Conservation (phyloP, 2,797 vertebrate genomes). For the Pangasius mekongensis region DNA sequence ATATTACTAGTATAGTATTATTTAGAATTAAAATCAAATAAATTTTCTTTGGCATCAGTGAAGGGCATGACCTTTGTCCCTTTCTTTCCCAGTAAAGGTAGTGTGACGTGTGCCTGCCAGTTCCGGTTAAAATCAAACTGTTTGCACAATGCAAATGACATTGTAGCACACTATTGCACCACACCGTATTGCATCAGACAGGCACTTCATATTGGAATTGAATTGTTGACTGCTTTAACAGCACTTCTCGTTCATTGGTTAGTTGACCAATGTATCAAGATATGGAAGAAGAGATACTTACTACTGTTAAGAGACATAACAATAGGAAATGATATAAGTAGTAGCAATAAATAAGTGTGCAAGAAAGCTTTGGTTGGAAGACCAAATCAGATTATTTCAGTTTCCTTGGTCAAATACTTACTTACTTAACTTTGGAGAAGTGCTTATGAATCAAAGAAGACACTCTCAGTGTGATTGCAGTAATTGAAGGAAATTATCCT, state of each 20-base stretch:
- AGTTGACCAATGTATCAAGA: not conserved
- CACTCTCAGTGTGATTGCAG: constrained; percentile 20
- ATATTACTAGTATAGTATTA: not conserved
- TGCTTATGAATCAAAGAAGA: constrained; percentile 4
- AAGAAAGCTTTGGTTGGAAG: not conserved
- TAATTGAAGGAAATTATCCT: constrained; percentile 26
- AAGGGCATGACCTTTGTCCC: not conserved
- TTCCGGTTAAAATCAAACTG: constrained; percentile 23
- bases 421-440: not conserved
- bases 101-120: not conserved
- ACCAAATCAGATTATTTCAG: not conserved
- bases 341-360: not conserved
- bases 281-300: not conserved
- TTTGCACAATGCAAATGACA: constrained; percentile 8
- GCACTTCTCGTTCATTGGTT: not conserved
- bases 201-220: not conserved
- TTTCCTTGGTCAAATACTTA: not conserved
- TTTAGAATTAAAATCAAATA: not conserved
- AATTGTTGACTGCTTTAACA: not conserved
- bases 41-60: not conserved
- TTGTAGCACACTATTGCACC: not conserved
- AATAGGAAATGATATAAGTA: not conserved
- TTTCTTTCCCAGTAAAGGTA: not conserved
- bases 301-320: not conserved
- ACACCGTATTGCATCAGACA: not conserved